Base-by-base conservation (phyloP, 1,140 invertebrate species). In the Eulimnadia texana region DNA sequence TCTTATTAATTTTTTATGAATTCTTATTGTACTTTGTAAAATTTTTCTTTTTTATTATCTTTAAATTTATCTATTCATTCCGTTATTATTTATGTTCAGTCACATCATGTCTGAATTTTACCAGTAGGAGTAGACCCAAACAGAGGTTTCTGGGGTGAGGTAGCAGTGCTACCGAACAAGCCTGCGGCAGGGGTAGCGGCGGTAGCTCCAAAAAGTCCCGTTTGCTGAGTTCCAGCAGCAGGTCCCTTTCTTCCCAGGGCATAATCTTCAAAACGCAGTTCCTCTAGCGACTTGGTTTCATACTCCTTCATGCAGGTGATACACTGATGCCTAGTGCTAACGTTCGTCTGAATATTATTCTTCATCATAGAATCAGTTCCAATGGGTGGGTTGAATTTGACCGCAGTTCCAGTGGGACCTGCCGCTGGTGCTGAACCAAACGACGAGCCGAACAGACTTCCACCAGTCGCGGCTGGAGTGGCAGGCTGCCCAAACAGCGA, bases 261-360 rank as follows among this genome's bases (percentile, higher is more conserved):
- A 74, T 98, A 98, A 77, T 99, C 95, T 74, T 98, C 94, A 24
- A 89, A 74, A 53, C 94, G 78, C 1, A 99, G 72, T 73, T 98
- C 94, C 74, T 97, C 93, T 24, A 98, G 72, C 1, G 90, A 93
- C 76, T 98, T 98, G 23, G 70, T 76, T 70, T 98, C 93, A 74
- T 98, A 98, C 69, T 98, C 93, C 76, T 97, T 95, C 94, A 97
- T 98, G 63, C 87, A 90, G 3, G 90, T 93, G 49, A 98, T 98
- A 70, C 92, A 96, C 71, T 95, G 89, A 72, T 96, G 91, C 67
- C 88, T 82, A 1, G 91, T 97, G 61, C 81, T 87, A 64, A 98
- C 92, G 61, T 77, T 91, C 66, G 82, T 82, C 1, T 84, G 81
- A 11, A 80, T 78, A 2, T 88, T 89, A 72, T 84, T 84, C 73